Base-by-base conservation (phyloP, 2,797 vertebrate species). In the Rhynchonycteris naso region DNA sequence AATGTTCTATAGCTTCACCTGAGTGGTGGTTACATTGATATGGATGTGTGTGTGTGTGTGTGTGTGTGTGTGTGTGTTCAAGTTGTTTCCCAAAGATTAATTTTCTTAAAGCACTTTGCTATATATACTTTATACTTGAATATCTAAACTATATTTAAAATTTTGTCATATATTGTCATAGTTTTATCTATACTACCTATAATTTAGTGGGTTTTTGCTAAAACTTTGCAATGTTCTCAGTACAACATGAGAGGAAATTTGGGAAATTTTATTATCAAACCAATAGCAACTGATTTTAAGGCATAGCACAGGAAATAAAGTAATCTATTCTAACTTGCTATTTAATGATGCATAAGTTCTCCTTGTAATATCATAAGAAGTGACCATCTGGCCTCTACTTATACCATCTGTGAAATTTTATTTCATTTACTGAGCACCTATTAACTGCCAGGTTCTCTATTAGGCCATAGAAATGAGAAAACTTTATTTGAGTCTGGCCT, bases 371-470 rank as follows among this genome's bases (percentile, higher is more conserved):
- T 56, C 10, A 83, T 87, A 80, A 71, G 26, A 54, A 82, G 22
- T 30, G 11, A 21, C 61, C 26, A 79, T 33, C 18, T 86, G 56
- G 52, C 21, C 21, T 56, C 65, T 87, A 92, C 19, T 76, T 93
- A 83, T 78, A 86, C 2, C 8, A 89, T 78, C 28, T 92, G 14
- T 71, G 50, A 89, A 96, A 94, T 82, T 82, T 81, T 81, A 79
- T 30, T 84, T 92, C n/a, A 88, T 75, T 91, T 83, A 63, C 1
- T 69, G 68, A 84, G 26, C 16, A 84, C 47, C 59, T 88, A 47
- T 88, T 94, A 93, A 94, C 72, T 88, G 71, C 11, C 18, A 93
- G 43, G 54, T 4, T 92, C 43, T 83, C 30, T 79, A 87, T 1
- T 58, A 56, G 54, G 16, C 8, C 61, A 88, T 75, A 58, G 79